These are phyloP conservation scores for Megaleporinus macrocephalus DNA, from an alignment of 2,113 vertebrate genomes.

Conservation along the genomic window DNA sequence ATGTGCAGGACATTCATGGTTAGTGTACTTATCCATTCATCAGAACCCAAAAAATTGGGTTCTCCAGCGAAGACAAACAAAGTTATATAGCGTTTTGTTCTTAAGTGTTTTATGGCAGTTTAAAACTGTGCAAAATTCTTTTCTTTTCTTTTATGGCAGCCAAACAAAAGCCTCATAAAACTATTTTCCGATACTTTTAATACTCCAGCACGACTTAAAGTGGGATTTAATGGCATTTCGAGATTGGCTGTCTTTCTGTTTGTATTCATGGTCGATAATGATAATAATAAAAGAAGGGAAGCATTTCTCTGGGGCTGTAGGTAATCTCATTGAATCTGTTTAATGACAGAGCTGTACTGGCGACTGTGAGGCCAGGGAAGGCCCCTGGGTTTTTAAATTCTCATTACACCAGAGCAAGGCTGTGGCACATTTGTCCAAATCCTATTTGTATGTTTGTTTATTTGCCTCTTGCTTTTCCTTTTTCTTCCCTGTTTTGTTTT, in stretches of 20 bases:
- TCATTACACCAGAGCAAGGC: constrained; percentile 37
- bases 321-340: constrained; percentile 48
- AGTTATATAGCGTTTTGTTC: constrained; percentile 2
- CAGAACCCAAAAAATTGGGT: constrained; percentile 8
- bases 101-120: constrained; percentile 16
- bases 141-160: constrained; percentile 6
- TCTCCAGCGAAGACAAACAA: neutral
- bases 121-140: neutral
- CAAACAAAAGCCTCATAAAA: constrained; percentile 25
- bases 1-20: neutral
- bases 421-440: constrained; percentile 35
- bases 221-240: constrained; percentile 38
- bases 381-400: constrained; percentile 24
- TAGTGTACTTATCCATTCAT: constrained; percentile 21
- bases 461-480: constrained; percentile 16
- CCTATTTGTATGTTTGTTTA: constrained; percentile 18
- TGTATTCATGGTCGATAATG: constrained; percentile 45
- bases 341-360: constrained; percentile 32
- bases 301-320: constrained; percentile 35
- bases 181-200: constrained; percentile 35
- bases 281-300: constrained; percentile 43
- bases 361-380: constrained; percentile 3
- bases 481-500: neutral
- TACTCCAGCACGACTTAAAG: constrained; percentile 40
- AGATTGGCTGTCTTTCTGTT: constrained; percentile 39